phyloP scores from a whole-genome alignment of 2,797 vertebrate species.

The Xenentodon cancila region DNA sequence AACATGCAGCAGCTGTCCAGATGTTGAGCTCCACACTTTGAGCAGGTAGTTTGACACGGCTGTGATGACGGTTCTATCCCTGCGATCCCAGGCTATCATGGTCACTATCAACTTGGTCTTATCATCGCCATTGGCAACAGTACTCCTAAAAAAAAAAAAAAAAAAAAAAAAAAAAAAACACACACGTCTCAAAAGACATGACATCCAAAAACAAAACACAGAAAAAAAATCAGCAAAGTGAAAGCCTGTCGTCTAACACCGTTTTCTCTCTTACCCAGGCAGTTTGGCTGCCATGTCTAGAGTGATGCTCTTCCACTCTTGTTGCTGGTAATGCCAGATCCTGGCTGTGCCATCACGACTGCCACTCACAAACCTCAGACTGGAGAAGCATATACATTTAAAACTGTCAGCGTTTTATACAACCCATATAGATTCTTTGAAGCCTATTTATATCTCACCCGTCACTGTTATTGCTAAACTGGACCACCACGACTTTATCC shows the following conservation, averaged over 20 bases:
- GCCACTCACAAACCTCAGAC: constrained; percentile 95
- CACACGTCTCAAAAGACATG: not conserved
- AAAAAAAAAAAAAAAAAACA: too few species aligned
- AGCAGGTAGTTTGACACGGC: constrained; percentile 97
- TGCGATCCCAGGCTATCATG: constrained; percentile 98
- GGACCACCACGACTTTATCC: constrained; percentile 98
- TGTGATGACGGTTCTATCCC: constrained; percentile 91
- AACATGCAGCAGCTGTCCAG: constrained; percentile 92
- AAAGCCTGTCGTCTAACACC: not conserved
- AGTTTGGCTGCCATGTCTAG: constrained; percentile 94
- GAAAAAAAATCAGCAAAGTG: not conserved
- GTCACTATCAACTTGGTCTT: constrained; percentile 97
- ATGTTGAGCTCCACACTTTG: constrained; percentile 94
- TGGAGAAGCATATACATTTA: constrained; percentile 44
- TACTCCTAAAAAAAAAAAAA: constrained; percentile 80
- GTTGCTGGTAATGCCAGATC: constrained; percentile 96
- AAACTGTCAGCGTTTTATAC: constrained; percentile 5
- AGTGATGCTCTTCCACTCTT: constrained; percentile 93
- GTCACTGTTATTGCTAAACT: constrained; percentile 97
- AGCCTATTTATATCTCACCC: constrained; percentile 80
- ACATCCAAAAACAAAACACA: not conserved
- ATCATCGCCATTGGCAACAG: constrained; percentile 85
- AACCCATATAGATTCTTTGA: not conserved
- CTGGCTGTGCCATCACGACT: constrained; percentile 97
- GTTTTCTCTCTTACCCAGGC: constrained; percentile 86